These are phyloP conservation scores for Megaceryle maxima DNA, from an alignment of 2,113 vertebrate genomes.

Conservation along the genomic window DNA sequence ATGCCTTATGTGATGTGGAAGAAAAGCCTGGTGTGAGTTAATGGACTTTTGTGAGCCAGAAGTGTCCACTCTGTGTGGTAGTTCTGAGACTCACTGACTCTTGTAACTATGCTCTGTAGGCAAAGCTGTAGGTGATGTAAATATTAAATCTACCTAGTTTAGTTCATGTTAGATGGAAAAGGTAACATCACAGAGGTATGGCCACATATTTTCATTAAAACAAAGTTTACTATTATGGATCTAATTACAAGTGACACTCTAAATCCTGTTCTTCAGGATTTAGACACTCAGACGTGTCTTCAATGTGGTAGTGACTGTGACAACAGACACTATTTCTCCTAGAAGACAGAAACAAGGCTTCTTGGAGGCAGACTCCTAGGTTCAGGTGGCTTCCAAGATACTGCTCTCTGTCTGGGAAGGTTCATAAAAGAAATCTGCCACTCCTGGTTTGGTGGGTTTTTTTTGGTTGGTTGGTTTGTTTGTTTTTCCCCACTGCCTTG, in stretches of 20 bases:
- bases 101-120: background rate
- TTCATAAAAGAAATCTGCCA: background rate
- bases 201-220: background rate
- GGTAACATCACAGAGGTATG: background rate
- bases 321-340: background rate
- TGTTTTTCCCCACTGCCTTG: background rate
- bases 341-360: background rate
- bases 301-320: background rate
- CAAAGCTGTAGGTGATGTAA: background rate
- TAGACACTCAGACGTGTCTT: too few species aligned
- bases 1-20: background rate
- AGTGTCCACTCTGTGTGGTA: background rate
- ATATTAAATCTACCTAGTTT: background rate
- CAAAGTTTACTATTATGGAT: background rate
- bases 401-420: background rate
- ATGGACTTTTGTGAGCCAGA: slow-evolving; percentile 6
- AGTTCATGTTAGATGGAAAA: background rate
- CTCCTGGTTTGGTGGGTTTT: background rate
- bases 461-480: background rate
- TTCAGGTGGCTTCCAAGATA: background rate
- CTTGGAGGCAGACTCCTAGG: background rate
- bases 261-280: background rate
- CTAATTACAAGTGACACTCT: background rate
- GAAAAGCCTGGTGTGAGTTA: slow-evolving; percentile 26
- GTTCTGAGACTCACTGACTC: background rate